These are phyloP conservation scores for Trachymyrmex septentrionalis DNA, from an alignment of 1,140 invertebrate genomes.

Conservation along the genomic window DNA sequence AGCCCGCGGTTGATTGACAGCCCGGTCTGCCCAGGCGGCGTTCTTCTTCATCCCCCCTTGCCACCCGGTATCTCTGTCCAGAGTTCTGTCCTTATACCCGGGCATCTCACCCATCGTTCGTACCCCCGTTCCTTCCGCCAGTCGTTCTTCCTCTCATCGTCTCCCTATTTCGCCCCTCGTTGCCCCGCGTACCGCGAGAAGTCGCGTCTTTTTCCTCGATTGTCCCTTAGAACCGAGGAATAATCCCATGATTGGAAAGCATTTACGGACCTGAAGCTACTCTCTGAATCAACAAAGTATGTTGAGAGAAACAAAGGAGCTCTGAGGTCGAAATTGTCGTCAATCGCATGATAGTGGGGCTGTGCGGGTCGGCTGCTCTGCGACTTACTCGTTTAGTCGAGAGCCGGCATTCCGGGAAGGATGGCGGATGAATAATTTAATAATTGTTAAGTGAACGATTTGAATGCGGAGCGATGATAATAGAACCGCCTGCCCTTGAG, in stretches of 20 bases:
- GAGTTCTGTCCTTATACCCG: constrained; percentile 48
- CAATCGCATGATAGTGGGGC: not conserved
- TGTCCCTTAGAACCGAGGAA: constrained; percentile 70
- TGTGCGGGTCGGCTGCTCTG: constrained; percentile 5
- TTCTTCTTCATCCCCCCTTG: constrained; percentile 60
- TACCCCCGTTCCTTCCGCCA: constrained; percentile 30
- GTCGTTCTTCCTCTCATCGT: constrained; percentile 36
- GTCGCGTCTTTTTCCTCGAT: constrained; percentile 47
- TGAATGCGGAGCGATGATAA: constrained; percentile 29
- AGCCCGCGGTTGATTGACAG: constrained; percentile 86
- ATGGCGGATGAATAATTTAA: constrained; percentile 59
- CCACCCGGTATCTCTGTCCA: constrained; percentile 56
- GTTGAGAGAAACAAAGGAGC: constrained; percentile 33
- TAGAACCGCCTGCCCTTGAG: constrained; percentile 1
- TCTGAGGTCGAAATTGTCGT: constrained; percentile 46
- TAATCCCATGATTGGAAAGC: constrained; percentile 76
- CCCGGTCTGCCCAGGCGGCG: constrained; percentile 79
- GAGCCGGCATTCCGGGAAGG: constrained; percentile 43
- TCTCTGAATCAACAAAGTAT: not conserved
- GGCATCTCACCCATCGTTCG: constrained; percentile 18
- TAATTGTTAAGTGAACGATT: constrained; percentile 54
- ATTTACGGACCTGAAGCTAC: constrained; percentile 30
- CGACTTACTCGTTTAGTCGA: constrained; percentile 18
- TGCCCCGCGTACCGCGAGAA: constrained; percentile 33
- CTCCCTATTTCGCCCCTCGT: constrained; percentile 29